phyloP scores from a whole-genome alignment of 2,113 vertebrate species.

The Triplophysa tibetana region DNA sequence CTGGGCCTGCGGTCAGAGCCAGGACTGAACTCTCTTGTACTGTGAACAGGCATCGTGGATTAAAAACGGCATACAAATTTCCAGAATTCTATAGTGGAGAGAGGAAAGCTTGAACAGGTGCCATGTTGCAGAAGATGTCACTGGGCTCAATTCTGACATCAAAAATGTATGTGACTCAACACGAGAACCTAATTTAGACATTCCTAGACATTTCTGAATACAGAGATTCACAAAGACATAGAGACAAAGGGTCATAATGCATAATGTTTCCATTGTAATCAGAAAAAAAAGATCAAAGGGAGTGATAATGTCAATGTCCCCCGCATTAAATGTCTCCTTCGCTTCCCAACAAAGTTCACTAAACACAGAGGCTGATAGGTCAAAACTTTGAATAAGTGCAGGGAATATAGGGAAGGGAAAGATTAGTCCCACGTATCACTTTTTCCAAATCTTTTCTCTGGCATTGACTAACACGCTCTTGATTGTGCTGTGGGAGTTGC shows the following conservation, averaged over 20 bases:
- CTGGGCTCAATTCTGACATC: too few species aligned
- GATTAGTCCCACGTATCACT: neutral
- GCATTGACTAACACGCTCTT: slow-evolving; percentile 44
- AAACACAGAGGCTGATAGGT: slow-evolving; percentile 14
- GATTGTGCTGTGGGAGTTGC: slow-evolving; percentile 53
- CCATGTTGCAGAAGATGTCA: neutral
- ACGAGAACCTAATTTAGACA: neutral
- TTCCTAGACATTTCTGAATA: neutral
- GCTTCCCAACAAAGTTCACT: slow-evolving; percentile 26
- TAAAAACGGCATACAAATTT: slow-evolving; percentile 9
- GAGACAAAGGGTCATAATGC: neutral
- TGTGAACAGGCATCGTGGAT: neutral
- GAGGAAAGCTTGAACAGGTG: neutral
- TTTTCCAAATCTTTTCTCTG: slow-evolving; percentile 43
- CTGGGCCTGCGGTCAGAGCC: slow-evolving; percentile 24
- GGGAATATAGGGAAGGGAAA: slow-evolving; percentile 5
- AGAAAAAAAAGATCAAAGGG: neutral
- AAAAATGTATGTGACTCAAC: too few species aligned
- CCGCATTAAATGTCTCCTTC: slow-evolving; percentile 41
- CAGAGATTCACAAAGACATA: neutral
- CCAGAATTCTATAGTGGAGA: neutral
- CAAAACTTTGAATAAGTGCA: neutral
- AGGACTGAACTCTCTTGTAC: slow-evolving; percentile 18
- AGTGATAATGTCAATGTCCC: slow-evolving; percentile 10
- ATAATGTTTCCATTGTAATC: neutral